phyloP scores from a whole-genome alignment of 2,888 invertebrate species.

The Coleophora flavipennella region DNA sequence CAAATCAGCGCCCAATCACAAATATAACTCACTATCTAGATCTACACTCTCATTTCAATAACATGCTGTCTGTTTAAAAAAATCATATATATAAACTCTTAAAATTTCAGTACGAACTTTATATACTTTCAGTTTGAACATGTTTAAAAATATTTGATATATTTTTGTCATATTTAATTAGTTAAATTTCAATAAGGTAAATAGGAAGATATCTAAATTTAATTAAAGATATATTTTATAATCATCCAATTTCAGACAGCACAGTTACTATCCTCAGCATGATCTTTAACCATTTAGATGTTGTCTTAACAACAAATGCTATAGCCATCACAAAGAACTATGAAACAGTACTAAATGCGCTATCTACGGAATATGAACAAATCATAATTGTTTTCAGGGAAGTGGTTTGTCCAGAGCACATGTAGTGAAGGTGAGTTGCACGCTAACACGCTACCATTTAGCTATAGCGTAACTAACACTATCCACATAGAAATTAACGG shows the following conservation, averaged over 20 bases:
- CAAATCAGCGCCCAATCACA: constrained; percentile 10
- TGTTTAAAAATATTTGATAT: constrained; percentile 6
- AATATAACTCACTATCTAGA: constrained; percentile 12
- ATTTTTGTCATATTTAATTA: too few species aligned
- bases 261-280: constrained; percentile 64
- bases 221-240: too few species aligned
- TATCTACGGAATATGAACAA: constrained; percentile 31
- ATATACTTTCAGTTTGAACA: too few species aligned
- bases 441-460: constrained; percentile 35
- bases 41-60: constrained; percentile 18
- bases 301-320: constrained; percentile 53
- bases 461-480: too few species aligned
- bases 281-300: constrained; percentile 41
- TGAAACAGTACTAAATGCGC: constrained; percentile 14
- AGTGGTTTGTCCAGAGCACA: constrained; percentile 55
- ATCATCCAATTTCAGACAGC: constrained; percentile 27
- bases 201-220: too few species aligned
- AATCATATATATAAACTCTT: constrained; percentile 9
- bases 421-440: constrained; percentile 58
- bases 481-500: constrained; percentile 14
- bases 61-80: constrained; percentile 21
- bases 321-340: constrained; percentile 22
- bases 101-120: constrained; percentile 12
- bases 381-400: constrained; percentile 60
- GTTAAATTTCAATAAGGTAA: too few species aligned